Evolutionary conservation across 2,888 invertebrate species (phyloP).

Genomic region (Agonopterix alstromeriana): DNA sequence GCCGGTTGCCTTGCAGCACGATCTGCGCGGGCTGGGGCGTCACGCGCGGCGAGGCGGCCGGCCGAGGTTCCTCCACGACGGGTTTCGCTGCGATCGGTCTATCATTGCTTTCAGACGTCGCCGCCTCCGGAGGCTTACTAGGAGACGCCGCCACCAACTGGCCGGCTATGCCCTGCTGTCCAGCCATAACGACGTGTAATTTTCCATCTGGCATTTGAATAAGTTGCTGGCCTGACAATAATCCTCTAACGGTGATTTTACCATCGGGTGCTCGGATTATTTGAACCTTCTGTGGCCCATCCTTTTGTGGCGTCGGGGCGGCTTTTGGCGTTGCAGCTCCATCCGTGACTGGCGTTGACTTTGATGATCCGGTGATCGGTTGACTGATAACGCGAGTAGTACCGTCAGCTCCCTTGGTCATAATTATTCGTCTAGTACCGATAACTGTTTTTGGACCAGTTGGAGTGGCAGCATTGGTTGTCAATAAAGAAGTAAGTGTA

Average conservation of each 20-base stretch:
- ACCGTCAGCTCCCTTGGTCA: conserved; percentile 85
- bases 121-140: conserved; percentile 29
- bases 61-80: conserved; percentile 16
- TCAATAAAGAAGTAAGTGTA: conserved; percentile 81
- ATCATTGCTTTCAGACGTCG: conserved; percentile 18
- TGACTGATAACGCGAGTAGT: conserved; percentile 80
- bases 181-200: conserved; percentile 87
- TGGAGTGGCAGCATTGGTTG: conserved; percentile 62
- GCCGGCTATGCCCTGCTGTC: conserved; percentile 73
- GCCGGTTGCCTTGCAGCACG: conserved; percentile 39
- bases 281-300: conserved; percentile 87
- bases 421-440: conserved; percentile 81
- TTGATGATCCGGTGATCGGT: conserved; percentile 62
- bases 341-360: conserved; percentile 56
- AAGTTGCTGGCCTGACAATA: conserved; percentile 94
- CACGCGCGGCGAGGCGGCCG: conserved; percentile 12
- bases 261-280: conserved; percentile 94
- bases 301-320: conserved; percentile 51
- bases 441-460: conserved; percentile 80
- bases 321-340: conserved; percentile 37
- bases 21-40: conserved; percentile 30
- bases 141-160: conserved; percentile 59
- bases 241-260: conserved; percentile 92
- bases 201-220: conserved; percentile 96
- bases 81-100: conserved; percentile 21